These are phyloP conservation scores for Lethocerus indicus DNA, from an alignment of 1,140 invertebrate species.

Conservation along the genomic window DNA sequence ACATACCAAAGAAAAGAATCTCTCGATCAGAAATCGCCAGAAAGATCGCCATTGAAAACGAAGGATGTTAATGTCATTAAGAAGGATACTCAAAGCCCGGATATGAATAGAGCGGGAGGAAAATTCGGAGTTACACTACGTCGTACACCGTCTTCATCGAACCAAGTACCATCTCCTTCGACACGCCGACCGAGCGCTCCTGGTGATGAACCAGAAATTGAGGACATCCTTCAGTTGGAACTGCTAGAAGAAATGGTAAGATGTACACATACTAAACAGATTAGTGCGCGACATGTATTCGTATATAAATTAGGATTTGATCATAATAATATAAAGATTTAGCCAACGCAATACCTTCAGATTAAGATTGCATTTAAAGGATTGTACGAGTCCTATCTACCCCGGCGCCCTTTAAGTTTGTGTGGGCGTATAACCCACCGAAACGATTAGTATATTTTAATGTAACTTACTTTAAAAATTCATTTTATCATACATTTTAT, in stretches of 20 bases:
- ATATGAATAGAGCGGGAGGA: constrained; percentile 20
- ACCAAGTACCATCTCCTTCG: constrained; percentile 16
- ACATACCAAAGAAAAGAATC: not conserved
- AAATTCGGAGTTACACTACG: constrained; percentile 45
- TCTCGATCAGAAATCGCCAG: constrained; percentile 10
- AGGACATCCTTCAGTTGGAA: constrained; percentile 49
- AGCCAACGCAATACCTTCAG: too few species aligned
- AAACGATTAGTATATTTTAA: too few species aligned
- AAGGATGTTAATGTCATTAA: not conserved
- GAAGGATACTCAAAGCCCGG: constrained; percentile 2
- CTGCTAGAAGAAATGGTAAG: constrained; percentile 47
- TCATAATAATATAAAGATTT: too few species aligned
- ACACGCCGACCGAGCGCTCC: constrained; percentile 1
- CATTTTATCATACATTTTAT: too few species aligned
- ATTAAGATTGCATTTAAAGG: too few species aligned
- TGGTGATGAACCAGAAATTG: constrained; percentile 33
- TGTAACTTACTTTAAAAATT: too few species aligned
- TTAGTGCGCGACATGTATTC: too few species aligned
- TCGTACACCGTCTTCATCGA: constrained; percentile 29
- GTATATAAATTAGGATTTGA: too few species aligned
- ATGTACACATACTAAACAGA: constrained; percentile 6
- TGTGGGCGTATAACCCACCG: too few species aligned
- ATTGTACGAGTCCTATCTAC: too few species aligned
- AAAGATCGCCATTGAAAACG: not conserved
- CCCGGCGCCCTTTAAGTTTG: too few species aligned